Evolutionary conservation across 2,797 vertebrate genomes (phyloP).

Genomic region (Triplophysa yarkandensis): DNA sequence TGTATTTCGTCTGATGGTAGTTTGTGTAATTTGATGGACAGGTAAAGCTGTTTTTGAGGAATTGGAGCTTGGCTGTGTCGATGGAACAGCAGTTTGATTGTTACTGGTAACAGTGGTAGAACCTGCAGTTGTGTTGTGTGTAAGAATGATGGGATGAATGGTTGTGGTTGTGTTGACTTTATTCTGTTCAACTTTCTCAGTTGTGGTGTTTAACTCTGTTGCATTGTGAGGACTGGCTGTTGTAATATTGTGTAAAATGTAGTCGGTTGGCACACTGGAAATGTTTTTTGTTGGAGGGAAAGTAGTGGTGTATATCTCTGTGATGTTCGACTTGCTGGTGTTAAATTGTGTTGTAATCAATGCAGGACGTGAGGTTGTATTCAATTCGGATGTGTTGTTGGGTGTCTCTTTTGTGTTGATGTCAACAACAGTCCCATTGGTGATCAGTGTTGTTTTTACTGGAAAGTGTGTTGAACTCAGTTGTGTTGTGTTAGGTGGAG

Average conservation of each 20-base stretch:
- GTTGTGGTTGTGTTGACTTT: constrained; percentile 15
- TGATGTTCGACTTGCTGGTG: constrained; percentile 9
- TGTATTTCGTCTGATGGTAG: background rate
- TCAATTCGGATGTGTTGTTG: constrained; percentile 8
- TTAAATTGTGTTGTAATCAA: constrained; percentile 13
- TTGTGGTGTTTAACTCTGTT: constrained; percentile 34
- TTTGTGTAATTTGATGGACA: constrained; percentile 6
- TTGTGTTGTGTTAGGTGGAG: constrained; percentile 7
- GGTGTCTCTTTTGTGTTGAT: constrained; percentile 7
- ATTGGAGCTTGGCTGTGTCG: background rate
- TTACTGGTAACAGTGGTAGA: background rate
- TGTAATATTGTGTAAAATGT: background rate
- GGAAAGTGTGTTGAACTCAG: constrained; percentile 8
- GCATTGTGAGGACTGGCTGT: background rate
- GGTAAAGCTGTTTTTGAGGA: background rate
- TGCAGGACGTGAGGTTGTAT: constrained; percentile 10
- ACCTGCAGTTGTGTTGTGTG: constrained; percentile 1
- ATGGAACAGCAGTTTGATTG: background rate
- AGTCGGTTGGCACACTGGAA: background rate
- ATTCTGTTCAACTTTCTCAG: background rate
- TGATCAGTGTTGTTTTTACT: background rate
- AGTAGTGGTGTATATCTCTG: constrained; percentile 6
- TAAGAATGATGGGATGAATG: background rate
- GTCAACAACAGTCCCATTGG: background rate
- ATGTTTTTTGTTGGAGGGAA: constrained; percentile 15